phyloP scores from a whole-genome alignment of 2,888 invertebrate species.

The Saturnia pavonia region DNA sequence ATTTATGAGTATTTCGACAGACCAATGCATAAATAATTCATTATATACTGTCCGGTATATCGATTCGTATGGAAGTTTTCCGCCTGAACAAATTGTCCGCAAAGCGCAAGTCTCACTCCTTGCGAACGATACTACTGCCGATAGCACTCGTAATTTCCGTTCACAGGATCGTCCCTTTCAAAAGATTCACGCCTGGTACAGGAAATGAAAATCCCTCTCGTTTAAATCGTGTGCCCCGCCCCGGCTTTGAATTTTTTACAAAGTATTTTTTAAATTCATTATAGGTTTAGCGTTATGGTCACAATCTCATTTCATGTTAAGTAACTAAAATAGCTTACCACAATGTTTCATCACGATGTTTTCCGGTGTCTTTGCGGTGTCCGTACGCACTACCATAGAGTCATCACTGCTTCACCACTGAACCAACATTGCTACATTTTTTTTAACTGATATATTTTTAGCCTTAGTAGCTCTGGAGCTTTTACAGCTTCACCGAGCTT shows the following conservation, averaged over 20 bases:
- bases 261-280: neutral
- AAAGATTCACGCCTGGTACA: constrained; percentile 54
- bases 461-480: too few relatives aligned
- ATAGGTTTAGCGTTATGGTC: neutral
- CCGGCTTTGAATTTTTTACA: constrained; percentile 45
- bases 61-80: constrained; percentile 4
- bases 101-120: constrained; percentile 36
- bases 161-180: constrained; percentile 51
- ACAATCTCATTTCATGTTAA: too few relatives aligned
- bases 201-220: constrained; percentile 68
- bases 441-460: too few relatives aligned
- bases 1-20: neutral
- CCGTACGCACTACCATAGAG: too few relatives aligned
- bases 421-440: too few relatives aligned
- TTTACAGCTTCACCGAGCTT: too few relatives aligned
- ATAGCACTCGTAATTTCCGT: constrained; percentile 71
- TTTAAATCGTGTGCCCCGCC: constrained; percentile 54
- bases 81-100: constrained; percentile 8
- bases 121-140: constrained; percentile 50
- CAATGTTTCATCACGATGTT: too few relatives aligned
- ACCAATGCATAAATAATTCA: constrained; percentile 8
- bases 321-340: too few relatives aligned
- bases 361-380: too few relatives aligned
- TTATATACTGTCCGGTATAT: neutral
- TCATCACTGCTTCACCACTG: too few relatives aligned